Conservation (phyloP, 1,140 invertebrate species). For the Manduca sexta region DNA sequence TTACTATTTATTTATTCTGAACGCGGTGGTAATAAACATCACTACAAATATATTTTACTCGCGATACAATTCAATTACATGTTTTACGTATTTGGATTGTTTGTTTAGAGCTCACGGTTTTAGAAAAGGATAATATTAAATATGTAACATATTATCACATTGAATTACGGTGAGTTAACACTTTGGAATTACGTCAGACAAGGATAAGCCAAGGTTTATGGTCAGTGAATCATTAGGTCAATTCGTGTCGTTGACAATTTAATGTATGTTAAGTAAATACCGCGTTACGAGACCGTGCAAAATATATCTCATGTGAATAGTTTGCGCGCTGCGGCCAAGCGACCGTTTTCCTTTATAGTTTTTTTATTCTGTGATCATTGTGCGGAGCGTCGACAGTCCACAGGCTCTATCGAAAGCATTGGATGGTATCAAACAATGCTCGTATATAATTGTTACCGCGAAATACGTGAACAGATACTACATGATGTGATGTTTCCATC, state of each 20-base stretch:
- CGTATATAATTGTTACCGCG: conserved; percentile 41
- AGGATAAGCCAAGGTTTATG: conserved; percentile 60
- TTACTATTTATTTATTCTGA: conserved; percentile 2
- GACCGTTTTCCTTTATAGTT: conserved; percentile 15
- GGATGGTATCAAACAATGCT: conserved; percentile 54
- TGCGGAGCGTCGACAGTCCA: conserved; percentile 28
- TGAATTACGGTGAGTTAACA: conserved; percentile 25
- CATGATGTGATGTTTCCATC: conserved; percentile 31
- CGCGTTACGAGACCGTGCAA: conserved; percentile 30
- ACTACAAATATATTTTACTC: not conserved
- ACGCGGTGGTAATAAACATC: not conserved
- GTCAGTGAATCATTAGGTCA: conserved; percentile 68
- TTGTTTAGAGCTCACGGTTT: conserved; percentile 1
- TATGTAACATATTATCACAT: conserved; percentile 13
- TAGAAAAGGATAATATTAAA: conserved; percentile 12
- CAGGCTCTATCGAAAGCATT: conserved; percentile 35
- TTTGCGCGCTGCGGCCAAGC: conserved; percentile 9
- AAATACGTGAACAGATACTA: conserved; percentile 28
- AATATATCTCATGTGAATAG: conserved; percentile 23
- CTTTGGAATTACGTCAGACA: conserved; percentile 51
- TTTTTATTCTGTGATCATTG: conserved; percentile 42
- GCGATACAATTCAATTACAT: no score
- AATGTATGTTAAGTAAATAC: conserved; percentile 55
- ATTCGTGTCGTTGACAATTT: conserved; percentile 60
- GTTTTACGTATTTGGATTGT: no score